Base-by-base conservation (phyloP, 2,888 invertebrate species). In the Heliconius hortense region DNA sequence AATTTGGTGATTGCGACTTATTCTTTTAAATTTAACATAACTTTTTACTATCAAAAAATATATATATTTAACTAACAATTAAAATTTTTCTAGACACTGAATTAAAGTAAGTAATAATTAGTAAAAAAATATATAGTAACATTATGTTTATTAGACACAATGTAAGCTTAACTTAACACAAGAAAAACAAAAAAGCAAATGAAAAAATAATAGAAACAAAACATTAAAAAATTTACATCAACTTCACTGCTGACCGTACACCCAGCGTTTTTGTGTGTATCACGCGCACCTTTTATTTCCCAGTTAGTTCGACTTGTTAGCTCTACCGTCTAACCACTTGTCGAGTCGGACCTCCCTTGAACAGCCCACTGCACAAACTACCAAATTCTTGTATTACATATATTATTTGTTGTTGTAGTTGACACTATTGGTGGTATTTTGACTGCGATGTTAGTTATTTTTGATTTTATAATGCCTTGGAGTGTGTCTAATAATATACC, bases 271-370 rank as follows among this genome's bases (percentile, higher is more conserved):
- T 84, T 85, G 86, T 88, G 87, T 87, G 89, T 87, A 88, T 88
- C 90, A 88, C 81, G 82, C 89, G 87, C 85, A 88, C 85, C 89
- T 90, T 90, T 91, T 90, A 90, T 90, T 89, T 88, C 87, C 86
- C 86, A 86, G 91, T 92, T 90, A 91, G 88, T 81, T 82, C 76
- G 82, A 85, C 89, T 89, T 88, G 90, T 91, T 90, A 89, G 87
- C 85, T 85, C 81, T 84, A 79, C 82, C 82, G 84, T 83, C 80
- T 81, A 81, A 82, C 79, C 79, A 81, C 82, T 83, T 80, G 82
- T 83, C 82, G 83, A 81, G 43, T 76, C 78, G 81, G 82, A 81
- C 82, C 83, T 79, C 81, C 82, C 80, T 76, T 74, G 78, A 77
- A 78, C 70, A 72, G 73, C 76, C 48, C 72, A 73, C 69, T 69